Percentiles rank a stretch among this genome's conserved stretches.
Conservation (phyloP, 2,797 vertebrate species). For the Micromesistius poutassou region DNA sequence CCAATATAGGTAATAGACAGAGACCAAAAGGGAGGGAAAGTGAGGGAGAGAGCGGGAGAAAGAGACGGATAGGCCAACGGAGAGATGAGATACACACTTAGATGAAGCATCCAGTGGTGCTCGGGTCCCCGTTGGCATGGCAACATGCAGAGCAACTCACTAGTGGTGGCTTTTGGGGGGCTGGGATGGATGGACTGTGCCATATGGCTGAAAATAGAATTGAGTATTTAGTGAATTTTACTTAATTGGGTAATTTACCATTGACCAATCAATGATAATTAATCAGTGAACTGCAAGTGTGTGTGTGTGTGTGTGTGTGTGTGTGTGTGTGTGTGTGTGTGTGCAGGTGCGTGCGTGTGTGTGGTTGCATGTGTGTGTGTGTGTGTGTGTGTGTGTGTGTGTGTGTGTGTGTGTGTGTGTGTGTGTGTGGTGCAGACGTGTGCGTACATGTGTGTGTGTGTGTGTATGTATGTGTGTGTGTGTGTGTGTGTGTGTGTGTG, state of each 20-base stretch:
- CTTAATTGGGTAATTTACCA: constrained; percentile 44
- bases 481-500: constrained; percentile 11
- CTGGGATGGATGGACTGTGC: constrained; percentile 29
- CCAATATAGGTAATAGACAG: background rate
- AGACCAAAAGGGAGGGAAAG: constrained; percentile 7
- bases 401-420: constrained; percentile 2
- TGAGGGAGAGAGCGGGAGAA: constrained; percentile 28
- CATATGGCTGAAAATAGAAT: constrained; percentile 31
- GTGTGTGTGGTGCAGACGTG: too few relatives aligned
- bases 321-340: background rate
- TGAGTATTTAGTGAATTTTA: constrained; percentile 26
- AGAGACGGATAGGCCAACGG: constrained; percentile 10
- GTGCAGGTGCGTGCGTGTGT: background rate
- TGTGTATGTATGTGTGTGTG: constrained; percentile 9
- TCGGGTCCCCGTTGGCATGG: constrained; percentile 58
- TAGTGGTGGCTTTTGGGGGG: constrained; percentile 18
- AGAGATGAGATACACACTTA: constrained; percentile 19
- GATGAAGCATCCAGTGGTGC: constrained; percentile 45
- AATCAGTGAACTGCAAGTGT: constrained; percentile 22
- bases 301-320: constrained; percentile 8
- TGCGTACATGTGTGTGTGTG: background rate
- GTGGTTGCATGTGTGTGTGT: constrained; percentile 10
- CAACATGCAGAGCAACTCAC: constrained; percentile 53
- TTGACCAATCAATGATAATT: constrained; percentile 44
- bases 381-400: constrained; percentile 4